Evolutionary conservation across 2,113 vertebrate genomes (phyloP).

Genomic region (Quiscalus mexicanus): DNA sequence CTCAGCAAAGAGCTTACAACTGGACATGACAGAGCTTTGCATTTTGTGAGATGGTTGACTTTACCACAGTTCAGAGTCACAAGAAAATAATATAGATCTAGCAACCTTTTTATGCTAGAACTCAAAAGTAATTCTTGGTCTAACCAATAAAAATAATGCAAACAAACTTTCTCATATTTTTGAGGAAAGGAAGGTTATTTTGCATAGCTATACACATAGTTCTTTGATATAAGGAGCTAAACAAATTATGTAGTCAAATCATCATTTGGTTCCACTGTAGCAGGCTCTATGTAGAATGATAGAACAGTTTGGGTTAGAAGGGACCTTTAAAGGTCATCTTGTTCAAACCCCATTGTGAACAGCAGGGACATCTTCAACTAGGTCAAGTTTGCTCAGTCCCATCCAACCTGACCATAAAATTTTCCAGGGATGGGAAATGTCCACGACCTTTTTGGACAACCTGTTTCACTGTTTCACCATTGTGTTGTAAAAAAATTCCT

Average conservation of each 20-base stretch:
- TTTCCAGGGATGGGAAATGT: background rate
- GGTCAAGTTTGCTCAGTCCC: background rate
- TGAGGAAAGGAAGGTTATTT: slow-evolving; percentile 53
- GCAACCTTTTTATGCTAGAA: background rate
- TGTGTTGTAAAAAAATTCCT: background rate
- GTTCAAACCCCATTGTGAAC: background rate
- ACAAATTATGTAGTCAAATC: background rate
- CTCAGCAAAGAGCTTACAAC: background rate
- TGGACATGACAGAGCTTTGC: background rate
- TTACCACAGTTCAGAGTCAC: slow-evolving; percentile 15
- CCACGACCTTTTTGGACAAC: background rate
- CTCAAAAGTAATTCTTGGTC: slow-evolving; percentile 2
- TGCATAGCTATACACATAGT: background rate
- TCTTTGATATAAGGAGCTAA: background rate
- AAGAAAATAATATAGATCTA: slow-evolving; percentile 32
- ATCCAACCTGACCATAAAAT: background rate
- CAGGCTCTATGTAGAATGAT: background rate
- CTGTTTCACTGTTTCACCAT: background rate
- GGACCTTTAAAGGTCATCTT: background rate
- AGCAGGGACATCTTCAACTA: background rate
- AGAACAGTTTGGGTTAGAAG: background rate
- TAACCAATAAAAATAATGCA: slow-evolving; percentile 22
- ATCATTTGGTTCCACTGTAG: background rate
- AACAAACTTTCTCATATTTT: slow-evolving; percentile 23
- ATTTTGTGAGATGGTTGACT: fast-evolving